Conservation (phyloP, 2,797 vertebrate genomes). For the Adelosebastes latens region DNA sequence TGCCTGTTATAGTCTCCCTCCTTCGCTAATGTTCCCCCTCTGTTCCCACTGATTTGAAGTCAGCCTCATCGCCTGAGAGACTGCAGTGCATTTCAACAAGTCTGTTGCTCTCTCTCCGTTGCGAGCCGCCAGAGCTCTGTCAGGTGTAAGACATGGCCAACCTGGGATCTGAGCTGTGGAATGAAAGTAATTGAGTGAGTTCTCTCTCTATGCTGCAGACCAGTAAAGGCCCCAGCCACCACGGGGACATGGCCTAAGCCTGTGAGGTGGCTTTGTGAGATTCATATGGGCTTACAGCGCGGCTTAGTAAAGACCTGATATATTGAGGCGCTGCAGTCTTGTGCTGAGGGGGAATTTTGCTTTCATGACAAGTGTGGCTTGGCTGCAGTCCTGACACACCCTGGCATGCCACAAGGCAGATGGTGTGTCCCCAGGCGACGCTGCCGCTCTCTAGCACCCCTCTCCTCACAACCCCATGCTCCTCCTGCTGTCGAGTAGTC, state of each 20-base stretch:
- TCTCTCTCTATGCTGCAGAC: slow-evolving; percentile 42
- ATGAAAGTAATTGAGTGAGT: slow-evolving; percentile 57
- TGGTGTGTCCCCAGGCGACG: slow-evolving; percentile 74
- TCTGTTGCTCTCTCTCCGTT: slow-evolving; percentile 15
- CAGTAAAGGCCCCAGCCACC: slow-evolving; percentile 39
- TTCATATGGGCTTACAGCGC: slow-evolving; percentile 46
- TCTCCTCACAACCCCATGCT: slow-evolving; percentile 52
- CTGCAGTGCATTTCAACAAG: slow-evolving; percentile 62
- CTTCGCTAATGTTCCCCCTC: slow-evolving; percentile 57
- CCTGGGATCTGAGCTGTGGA: slow-evolving; percentile 52
- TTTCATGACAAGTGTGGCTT: slow-evolving; percentile 78
- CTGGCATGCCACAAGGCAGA: slow-evolving; percentile 80
- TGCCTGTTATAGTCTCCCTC: slow-evolving; percentile 56
- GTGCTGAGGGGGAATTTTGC: slow-evolving; percentile 68
- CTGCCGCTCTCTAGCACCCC: slow-evolving; percentile 42
- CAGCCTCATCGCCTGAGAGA: slow-evolving; percentile 32
- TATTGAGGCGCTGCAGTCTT: slow-evolving; percentile 48
- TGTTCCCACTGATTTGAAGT: slow-evolving; percentile 65
- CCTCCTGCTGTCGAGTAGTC: slow-evolving; percentile 65
- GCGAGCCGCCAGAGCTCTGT: slow-evolving; percentile 43
- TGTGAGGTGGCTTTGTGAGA: slow-evolving; percentile 51
- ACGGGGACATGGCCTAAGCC: slow-evolving; percentile 45
- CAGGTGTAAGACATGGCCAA: slow-evolving; percentile 58
- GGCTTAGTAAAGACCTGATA: slow-evolving; percentile 53
- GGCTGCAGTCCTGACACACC: slow-evolving; percentile 77